These are phyloP conservation scores for Phylloscopus collybita DNA, from an alignment of 2,797 vertebrate species.

Conservation along the genomic window DNA sequence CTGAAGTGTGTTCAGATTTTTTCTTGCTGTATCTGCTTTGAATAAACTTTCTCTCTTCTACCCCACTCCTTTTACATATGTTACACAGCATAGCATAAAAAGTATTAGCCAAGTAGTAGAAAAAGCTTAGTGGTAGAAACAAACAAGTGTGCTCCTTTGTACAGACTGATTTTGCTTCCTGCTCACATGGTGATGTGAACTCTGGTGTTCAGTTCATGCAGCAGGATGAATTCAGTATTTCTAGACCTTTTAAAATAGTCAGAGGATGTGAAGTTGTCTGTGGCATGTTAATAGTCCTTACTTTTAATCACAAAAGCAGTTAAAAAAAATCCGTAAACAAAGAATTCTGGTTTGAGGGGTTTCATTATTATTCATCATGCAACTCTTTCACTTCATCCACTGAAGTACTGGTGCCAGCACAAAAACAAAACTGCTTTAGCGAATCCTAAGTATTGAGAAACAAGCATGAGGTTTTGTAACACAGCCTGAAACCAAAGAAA, in stretches of 20 bases:
- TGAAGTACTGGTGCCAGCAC: constrained; percentile 25
- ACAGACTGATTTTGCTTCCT: constrained; percentile 15
- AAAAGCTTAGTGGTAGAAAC: constrained; percentile 31
- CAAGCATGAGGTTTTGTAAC: not conserved
- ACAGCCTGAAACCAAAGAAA: not conserved
- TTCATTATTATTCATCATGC: constrained; percentile 68
- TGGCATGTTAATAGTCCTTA: constrained; percentile 62
- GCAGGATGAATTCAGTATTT: constrained; percentile 47
- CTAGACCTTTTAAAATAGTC: constrained; percentile 47
- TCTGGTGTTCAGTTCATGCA: constrained; percentile 16
- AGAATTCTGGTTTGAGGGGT: constrained; percentile 47
- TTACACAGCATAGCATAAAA: not conserved
- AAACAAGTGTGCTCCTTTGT: constrained; percentile 16
- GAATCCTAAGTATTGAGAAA: constrained; percentile 42
- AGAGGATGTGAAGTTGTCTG: constrained; percentile 38
- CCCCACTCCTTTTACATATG: not conserved
- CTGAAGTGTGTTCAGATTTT: constrained; percentile 39
- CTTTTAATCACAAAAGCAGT: constrained; percentile 59
- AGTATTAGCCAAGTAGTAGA: not conserved
- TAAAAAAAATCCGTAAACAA: constrained; percentile 56
- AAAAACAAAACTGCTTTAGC: constrained; percentile 48
- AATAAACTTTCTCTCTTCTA: constrained; percentile 19
- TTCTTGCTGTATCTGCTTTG: not conserved
- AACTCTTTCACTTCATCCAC: constrained; percentile 25
- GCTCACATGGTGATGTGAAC: not conserved